Conservation (phyloP, 2,113 vertebrate species). For the Spea multiplicata region DNA sequence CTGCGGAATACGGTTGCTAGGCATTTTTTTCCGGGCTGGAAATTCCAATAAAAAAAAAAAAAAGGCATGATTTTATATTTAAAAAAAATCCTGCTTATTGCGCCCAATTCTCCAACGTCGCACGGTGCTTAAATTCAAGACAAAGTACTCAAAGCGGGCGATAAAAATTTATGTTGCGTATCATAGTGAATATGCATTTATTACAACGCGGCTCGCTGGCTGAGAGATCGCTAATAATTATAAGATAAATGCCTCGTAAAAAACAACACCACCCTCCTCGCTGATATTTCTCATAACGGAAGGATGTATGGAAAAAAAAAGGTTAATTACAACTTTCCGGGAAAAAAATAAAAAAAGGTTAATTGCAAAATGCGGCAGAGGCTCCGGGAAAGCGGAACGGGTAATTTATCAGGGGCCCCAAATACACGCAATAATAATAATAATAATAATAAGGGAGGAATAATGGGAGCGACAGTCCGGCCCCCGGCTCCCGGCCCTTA, state of each 20-base stretch:
- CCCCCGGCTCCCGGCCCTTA: neutral
- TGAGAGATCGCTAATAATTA: constrained; percentile 9
- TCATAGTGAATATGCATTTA: constrained; percentile 41
- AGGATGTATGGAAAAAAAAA: constrained; percentile 7
- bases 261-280: neutral
- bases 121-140: constrained; percentile 11
- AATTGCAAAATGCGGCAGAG: constrained; percentile 1
- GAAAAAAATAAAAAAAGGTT: constrained; percentile 36
- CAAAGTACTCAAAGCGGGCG: neutral
- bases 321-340: constrained; percentile 23
- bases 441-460: neutral
- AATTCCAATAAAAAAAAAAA: too few relatives aligned
- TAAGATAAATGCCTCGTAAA: constrained; percentile 26
- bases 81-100: too few relatives aligned
- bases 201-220: constrained; percentile 19
- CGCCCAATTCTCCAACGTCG: neutral
- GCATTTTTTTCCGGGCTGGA: too few relatives aligned
- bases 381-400: neutral
- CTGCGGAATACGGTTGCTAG: too few relatives aligned
- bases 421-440: neutral
- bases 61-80: too few relatives aligned
- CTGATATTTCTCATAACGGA: constrained; percentile 12
- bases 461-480: neutral
- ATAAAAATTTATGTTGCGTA: constrained; percentile 32
- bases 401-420: neutral